Base-by-base conservation (phyloP, 2,113 vertebrate species). In the Esox niger region DNA sequence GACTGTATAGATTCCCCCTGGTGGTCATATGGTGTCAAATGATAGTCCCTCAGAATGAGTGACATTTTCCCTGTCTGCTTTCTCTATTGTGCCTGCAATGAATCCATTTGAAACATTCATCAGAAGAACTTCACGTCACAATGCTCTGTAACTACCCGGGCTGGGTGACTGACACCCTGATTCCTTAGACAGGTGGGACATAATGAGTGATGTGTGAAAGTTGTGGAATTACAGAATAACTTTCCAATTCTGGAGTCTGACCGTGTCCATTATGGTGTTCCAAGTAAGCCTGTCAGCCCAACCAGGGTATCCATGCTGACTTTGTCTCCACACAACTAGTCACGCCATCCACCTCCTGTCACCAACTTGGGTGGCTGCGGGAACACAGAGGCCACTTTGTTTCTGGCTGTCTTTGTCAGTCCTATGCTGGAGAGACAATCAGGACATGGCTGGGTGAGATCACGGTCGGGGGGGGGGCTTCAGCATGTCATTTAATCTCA, bases 281-380 rank as follows among this genome's bases (percentile, higher is more conserved):
- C 15, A 0, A 15, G 38, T 10, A n/a, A 33, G 30, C 38, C n/a
- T 66, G n/a, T 30, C 64, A 32, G 20, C 33, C n/a, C 25, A n/a
- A 6, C 46, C 21, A 7, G 33, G 26, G 27, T 64, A 29, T 27
- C 77, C 67, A 43, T 17, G 38, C 38, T 17, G 38, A 43, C 38
- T 43, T 10, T 43, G 38, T 43, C 46, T 38, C 64, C 80, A 78
- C 25, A 33, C 49, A 26, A 62, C 49, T 71, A 62, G 66, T 80
- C 57, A 84, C 88, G 84, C 85, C 84, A 88, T 82, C 60, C 82
- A 75, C 83, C 74, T 79, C 81, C 84, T 86, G 83, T 78, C 79
- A 79, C 81, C 29, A 75, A 65, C 20, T 65, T 67, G 70, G 56
- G 38, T 59, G 32, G 54, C 56, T 27, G 52, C 31, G 23, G 58